Evolutionary conservation across 2,888 invertebrate genomes (phyloP), one percentile per base, ranked within the genome.

Genomic region (Deroplatys truncata): DNA sequence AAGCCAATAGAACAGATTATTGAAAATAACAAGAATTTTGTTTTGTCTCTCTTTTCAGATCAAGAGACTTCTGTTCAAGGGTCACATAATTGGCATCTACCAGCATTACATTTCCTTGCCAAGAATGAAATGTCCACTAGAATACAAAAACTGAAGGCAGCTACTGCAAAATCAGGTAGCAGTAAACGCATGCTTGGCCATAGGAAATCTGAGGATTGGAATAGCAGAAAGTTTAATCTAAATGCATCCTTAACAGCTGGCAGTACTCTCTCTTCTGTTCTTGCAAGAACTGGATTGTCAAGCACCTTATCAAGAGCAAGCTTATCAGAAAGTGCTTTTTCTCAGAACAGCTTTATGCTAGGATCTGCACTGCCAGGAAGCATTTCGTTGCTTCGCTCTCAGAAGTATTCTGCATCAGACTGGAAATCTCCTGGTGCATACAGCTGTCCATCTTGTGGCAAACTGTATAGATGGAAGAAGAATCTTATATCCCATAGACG

Each of bases 351-450:
- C 56, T 28, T 87, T 35, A 31, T 87, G n/a, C 25, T 83, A 16
- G 87, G 87, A 8, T 82, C 87, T 35, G 56, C 49, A 35, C 28
- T 88, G 16, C 31, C 84, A 10, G 16, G 31, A 31, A 29, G 84
- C 28, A 35, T 35, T n/a, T 35, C 49, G 0, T 15, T 83, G 92
- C 92, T 0, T 91, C 93, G 56, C 91, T 93, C 84, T 92, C 92
- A 90, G 83, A 87, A 87, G 35, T 87, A 87, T 87, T 82, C 92
- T 93, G 35, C 86, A 13, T 89, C 89, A 43, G 86, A 89, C 49
- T 89, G 89, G 89, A 89, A 89, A 86, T 28, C 49, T 31, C 89
- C 89, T n/a, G 89, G 89, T 28, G 49, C 88, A 29, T 91, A 90
- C 49, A 35, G 84, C 5, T 92, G 92, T 84, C 91, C 91, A 16